Evolutionary conservation across 2,113 vertebrate genomes (phyloP).

Genomic region (Tinamus guttatus): DNA sequence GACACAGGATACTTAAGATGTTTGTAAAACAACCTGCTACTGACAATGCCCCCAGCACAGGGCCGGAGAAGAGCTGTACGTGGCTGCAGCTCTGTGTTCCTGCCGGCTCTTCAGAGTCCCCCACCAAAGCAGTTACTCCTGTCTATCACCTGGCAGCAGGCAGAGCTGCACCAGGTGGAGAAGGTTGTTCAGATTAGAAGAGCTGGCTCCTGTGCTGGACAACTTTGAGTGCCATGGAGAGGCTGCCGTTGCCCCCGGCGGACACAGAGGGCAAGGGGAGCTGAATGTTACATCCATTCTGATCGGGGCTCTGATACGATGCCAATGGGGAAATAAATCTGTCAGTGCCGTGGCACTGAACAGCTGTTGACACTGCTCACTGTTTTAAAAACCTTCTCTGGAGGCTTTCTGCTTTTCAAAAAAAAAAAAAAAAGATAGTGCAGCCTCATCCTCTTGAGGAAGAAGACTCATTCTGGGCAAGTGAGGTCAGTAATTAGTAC

Average conservation of each 20-base stretch:
- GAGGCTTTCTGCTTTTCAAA: not conserved
- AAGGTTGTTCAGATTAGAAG: not conserved
- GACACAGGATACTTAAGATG: rapidly evolving
- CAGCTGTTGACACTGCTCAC: not conserved
- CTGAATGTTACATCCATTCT: too few species aligned
- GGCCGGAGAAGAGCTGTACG: not conserved
- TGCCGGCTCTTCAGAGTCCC: not conserved
- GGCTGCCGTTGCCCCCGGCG: too few species aligned
- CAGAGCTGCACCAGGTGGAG: not conserved
- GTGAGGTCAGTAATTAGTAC: not conserved
- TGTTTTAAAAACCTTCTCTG: not conserved
- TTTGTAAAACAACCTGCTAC: not conserved
- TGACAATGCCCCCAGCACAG: not conserved
- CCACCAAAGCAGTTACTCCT: not conserved
- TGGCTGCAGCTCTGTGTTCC: not conserved
- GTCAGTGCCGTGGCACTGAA: not conserved
- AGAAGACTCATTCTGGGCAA: not conserved
- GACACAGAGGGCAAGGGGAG: not conserved
- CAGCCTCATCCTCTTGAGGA: not conserved
- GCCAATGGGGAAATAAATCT: not conserved
- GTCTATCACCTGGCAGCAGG: not conserved
- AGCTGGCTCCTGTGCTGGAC: not conserved
- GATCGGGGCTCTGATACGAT: too few species aligned
- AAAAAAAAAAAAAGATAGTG: not conserved
- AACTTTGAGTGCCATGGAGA: not conserved